These are phyloP conservation scores for Acanthopleura granulata DNA, from an alignment of 2,888 invertebrate genomes.

Conservation along the genomic window DNA sequence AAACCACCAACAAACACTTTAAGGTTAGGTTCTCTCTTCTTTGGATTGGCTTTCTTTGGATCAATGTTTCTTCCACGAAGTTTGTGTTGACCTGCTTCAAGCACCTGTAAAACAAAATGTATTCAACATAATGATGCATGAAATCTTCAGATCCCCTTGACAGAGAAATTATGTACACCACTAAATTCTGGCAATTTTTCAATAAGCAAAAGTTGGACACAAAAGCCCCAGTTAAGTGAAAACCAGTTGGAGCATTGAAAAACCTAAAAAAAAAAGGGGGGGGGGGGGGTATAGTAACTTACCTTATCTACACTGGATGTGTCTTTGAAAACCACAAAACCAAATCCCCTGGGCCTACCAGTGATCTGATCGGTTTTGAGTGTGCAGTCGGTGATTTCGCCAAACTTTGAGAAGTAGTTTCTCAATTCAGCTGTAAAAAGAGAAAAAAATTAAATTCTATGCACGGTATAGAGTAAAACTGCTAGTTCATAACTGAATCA, in stretches of 20 bases:
- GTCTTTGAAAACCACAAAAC: constrained; percentile 93
- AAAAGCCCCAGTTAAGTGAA: no score
- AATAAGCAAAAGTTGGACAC: no score
- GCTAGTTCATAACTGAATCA: no score
- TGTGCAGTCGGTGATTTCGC: constrained; percentile 95
- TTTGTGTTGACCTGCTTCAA: constrained; percentile 75
- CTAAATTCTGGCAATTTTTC: no score
- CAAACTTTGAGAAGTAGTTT: constrained; percentile 93
- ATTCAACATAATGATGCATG: no score
- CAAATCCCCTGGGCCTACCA: constrained; percentile 94
- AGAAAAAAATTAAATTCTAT: no score
- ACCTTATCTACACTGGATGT: constrained; percentile 94
- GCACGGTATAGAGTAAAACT: no score
- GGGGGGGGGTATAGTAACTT: no score
- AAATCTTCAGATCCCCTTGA: no score
- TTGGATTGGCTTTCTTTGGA: constrained; percentile 94
- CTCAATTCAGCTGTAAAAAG: constrained; percentile 87
- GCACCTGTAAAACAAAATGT: constrained; percentile 42
- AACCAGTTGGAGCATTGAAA: no score
- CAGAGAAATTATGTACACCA: no score
- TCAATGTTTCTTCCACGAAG: constrained; percentile 96
- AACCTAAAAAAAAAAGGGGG: no score
- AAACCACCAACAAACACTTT: constrained; percentile 98
- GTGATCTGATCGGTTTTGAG: constrained; percentile 97
- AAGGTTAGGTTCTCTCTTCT: constrained; percentile 75